These are phyloP conservation scores for Bovichtus variegatus DNA, from an alignment of 2,797 vertebrate genomes.

Conservation along the genomic window DNA sequence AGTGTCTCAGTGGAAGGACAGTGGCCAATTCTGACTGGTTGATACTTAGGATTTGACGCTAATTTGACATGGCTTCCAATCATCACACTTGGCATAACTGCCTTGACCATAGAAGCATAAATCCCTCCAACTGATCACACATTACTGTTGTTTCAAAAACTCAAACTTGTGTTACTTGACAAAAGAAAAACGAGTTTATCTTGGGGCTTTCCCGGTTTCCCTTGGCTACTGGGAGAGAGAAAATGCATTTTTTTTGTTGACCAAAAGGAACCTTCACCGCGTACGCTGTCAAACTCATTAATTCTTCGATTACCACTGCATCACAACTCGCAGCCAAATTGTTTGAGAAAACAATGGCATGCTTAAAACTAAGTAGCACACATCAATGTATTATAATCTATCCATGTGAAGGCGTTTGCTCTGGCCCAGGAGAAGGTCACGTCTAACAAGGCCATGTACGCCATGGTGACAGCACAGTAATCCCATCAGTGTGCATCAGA, in stretches of 20 bases:
- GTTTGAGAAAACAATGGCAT: background rate
- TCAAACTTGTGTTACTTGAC: background rate
- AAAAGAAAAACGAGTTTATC: conserved; percentile 1
- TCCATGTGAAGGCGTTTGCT: conserved; percentile 56
- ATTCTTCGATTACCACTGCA: background rate
- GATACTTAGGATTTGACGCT: background rate
- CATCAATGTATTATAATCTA: conserved; percentile 36
- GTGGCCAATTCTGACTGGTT: background rate
- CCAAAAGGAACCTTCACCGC: background rate
- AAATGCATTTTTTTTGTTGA: background rate
- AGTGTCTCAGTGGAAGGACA: background rate
- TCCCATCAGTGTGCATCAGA: conserved; percentile 79
- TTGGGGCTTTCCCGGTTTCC: background rate
- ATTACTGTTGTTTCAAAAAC: background rate
- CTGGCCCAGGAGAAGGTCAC: conserved; percentile 68
- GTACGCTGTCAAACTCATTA: background rate
- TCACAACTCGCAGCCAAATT: background rate
- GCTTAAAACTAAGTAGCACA: conserved; percentile 19
- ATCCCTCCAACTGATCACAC: background rate
- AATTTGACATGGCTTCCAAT: no score
- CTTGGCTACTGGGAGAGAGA: background rate
- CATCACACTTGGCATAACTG: background rate
- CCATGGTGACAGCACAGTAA: conserved; percentile 73
- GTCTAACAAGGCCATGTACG: conserved; percentile 69
- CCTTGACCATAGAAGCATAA: background rate